Evolutionary conservation across 2,113 vertebrate genomes (phyloP).

Genomic region (Microcebus tavaratra): DNA sequence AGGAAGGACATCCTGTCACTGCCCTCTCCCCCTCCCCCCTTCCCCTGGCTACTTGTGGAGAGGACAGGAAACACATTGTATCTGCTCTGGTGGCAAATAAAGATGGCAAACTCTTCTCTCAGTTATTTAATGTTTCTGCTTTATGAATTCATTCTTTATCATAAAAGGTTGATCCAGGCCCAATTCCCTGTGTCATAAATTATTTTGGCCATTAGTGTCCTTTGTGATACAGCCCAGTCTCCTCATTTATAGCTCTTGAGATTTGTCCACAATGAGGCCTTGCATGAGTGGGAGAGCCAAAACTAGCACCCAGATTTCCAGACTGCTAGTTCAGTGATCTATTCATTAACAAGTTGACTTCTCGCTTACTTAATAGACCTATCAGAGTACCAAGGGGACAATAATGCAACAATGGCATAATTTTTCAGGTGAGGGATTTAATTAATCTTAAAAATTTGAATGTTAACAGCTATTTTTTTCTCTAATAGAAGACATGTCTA

Average conservation of each 20-base stretch:
- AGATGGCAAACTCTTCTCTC: conserved; percentile 33
- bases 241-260: conserved; percentile 41
- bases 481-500: background rate
- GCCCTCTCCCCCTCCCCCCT: background rate
- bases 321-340: background rate
- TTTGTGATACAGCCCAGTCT: conserved; percentile 35
- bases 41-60: conserved; percentile 50
- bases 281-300: conserved; percentile 1
- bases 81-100: conserved; percentile 59
- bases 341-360: background rate
- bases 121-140: conserved; percentile 45
- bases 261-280: conserved; percentile 22
- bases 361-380: background rate
- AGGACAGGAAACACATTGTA: conserved; percentile 76
- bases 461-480: background rate
- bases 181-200: conserved; percentile 44
- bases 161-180: conserved; percentile 51
- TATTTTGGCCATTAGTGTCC: conserved; percentile 36
- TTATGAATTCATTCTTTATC: conserved; percentile 61
- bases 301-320: conserved; percentile 39
- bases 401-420: background rate
- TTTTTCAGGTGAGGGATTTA: conserved; percentile 50
- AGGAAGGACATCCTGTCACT: conserved; percentile 70
- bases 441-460: conserved; percentile 4
- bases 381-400: background rate